phyloP scores from a whole-genome alignment of 2,797 vertebrate genomes.

The Poeciliopsis presidionis region DNA sequence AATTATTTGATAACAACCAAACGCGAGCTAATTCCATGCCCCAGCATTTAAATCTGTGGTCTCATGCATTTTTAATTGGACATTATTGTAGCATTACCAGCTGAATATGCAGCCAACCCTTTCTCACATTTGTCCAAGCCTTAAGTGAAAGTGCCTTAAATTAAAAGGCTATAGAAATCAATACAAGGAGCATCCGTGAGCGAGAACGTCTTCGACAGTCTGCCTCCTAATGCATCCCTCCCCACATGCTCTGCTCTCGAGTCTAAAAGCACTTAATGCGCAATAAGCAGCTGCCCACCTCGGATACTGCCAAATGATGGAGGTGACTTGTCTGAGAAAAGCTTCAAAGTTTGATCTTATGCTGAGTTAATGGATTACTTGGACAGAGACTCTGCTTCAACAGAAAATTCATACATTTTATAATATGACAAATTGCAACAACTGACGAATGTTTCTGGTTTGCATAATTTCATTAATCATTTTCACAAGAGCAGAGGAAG shows the following conservation, averaged over 20 bases:
- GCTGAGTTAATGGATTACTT: slow-evolving; percentile 63
- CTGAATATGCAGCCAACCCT: slow-evolving; percentile 76
- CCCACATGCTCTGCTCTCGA: slow-evolving; percentile 63
- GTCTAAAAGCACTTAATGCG: slow-evolving; percentile 75
- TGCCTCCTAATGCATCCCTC: slow-evolving; percentile 72
- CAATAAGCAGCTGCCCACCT: slow-evolving; percentile 66
- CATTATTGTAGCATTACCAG: slow-evolving; percentile 87
- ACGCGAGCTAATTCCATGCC: slow-evolving; percentile 78
- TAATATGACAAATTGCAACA: slow-evolving; percentile 37
- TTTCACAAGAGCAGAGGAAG: slow-evolving; percentile 29
- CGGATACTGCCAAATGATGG: slow-evolving; percentile 64
- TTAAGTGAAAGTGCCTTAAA: slow-evolving; percentile 81
- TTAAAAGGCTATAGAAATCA: slow-evolving; percentile 83
- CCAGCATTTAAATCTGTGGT: slow-evolving; percentile 80
- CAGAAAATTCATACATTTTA: slow-evolving; percentile 67
- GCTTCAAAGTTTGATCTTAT: slow-evolving; percentile 75
- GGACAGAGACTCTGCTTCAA: slow-evolving; percentile 39
- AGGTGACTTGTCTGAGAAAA: slow-evolving; percentile 56
- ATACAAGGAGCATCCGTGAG: slow-evolving; percentile 73
- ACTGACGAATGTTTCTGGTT: slow-evolving; percentile 32
- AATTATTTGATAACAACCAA: slow-evolving; percentile 88
- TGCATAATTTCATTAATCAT: slow-evolving; percentile 49
- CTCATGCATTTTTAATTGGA: slow-evolving; percentile 92
- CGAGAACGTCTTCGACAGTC: slow-evolving; percentile 60
- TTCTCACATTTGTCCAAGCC: slow-evolving; percentile 70